These are phyloP conservation scores for Aspidiotus rigidus DNA, from an alignment of 2,888 invertebrate genomes.

Conservation along the genomic window DNA sequence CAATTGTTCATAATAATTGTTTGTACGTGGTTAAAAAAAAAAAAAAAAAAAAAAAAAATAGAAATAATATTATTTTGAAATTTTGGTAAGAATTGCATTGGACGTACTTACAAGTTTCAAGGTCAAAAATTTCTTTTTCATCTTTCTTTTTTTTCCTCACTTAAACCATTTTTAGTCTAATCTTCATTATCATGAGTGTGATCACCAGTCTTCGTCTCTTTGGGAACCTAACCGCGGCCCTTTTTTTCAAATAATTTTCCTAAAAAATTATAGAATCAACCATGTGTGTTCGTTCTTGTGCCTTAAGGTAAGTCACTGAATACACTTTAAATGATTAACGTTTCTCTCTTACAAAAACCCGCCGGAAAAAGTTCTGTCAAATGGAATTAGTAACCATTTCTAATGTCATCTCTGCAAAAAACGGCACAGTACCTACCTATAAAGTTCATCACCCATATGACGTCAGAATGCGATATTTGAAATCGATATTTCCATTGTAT, in stretches of 20 bases:
- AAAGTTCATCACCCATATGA: no score
- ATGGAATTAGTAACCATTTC: no score
- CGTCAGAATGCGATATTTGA: no score
- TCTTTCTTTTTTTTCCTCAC: no score
- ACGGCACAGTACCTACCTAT: no score
- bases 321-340: conserved; percentile 31
- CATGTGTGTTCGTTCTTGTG: conserved; percentile 16
- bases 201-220: conserved; percentile 6
- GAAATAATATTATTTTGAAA: conserved; percentile 16
- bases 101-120: not conserved
- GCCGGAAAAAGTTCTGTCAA: no score
- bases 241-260: not conserved
- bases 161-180: no score
- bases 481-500: no score
- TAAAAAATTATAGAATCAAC: not conserved
- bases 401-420: no score
- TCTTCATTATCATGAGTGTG: not conserved
- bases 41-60: no score
- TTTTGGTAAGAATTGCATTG: conserved; percentile 23
- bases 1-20: conserved; percentile 33
- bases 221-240: conserved; percentile 11
- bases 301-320: conserved; percentile 29
- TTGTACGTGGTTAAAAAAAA: conserved; percentile 28
- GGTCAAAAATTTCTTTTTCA: no score
- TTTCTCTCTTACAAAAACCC: conserved; percentile 9